A percentile compares a stretch with the other conserved stretches of the same genome.
Conservation (phyloP, 2,113 vertebrate genomes). For the Corythoichthys haematopterus region DNA sequence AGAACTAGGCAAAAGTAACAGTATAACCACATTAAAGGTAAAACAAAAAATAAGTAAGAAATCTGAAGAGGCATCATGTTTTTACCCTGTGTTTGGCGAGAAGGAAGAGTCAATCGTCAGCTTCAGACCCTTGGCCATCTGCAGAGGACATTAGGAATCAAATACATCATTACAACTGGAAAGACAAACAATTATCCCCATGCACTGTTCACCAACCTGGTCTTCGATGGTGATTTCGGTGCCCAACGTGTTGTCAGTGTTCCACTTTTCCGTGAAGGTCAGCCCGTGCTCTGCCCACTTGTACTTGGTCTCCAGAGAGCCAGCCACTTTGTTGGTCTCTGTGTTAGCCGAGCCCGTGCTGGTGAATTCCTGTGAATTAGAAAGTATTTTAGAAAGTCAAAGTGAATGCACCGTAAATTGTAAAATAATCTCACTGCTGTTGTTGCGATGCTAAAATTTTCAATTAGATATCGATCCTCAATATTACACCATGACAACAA, state of each 20-base stretch:
- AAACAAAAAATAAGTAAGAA: no score
- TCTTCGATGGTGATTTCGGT: slow-evolving; percentile 89
- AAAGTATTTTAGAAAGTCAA: neutral
- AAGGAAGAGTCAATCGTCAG: slow-evolving; percentile 95
- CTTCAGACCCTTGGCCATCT: slow-evolving; percentile 90
- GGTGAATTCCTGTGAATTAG: slow-evolving; percentile 83
- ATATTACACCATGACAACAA: no score
- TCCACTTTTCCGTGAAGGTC: slow-evolving; percentile 97
- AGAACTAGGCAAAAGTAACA: no score
- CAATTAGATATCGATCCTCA: neutral
- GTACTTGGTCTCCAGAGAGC: slow-evolving; percentile 96
- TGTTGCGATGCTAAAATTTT: no score
- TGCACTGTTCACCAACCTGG: slow-evolving; percentile 32
- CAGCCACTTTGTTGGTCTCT: slow-evolving; percentile 90
- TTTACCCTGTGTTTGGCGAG: slow-evolving; percentile 96
- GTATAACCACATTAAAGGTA: no score
- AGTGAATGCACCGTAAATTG: no score
- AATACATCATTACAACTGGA: neutral
- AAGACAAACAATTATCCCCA: neutral
- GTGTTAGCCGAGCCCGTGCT: slow-evolving; percentile 93
- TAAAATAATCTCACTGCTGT: neutral
- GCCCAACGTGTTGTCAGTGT: slow-evolving; percentile 93
- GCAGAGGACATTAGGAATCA: slow-evolving; percentile 22
- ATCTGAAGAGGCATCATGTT: no score
- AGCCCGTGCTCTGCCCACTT: slow-evolving; percentile 89